Conservation (phyloP, 2,797 vertebrate genomes). For the Etheostoma nigrum region DNA sequence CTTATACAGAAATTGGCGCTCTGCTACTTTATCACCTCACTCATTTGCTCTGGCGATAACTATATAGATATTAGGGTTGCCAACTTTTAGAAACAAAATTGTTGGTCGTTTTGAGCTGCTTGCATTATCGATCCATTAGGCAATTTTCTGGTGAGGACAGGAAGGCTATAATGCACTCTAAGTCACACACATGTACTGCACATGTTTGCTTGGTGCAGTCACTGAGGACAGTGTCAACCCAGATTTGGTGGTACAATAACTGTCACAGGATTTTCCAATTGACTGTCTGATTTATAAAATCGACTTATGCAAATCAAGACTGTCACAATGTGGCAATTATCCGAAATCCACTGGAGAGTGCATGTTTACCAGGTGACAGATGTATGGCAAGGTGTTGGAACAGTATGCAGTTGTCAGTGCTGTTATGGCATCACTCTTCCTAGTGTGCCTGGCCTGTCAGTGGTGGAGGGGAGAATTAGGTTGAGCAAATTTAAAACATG, state of each 20-base stretch:
- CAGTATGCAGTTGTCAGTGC: conserved; percentile 26
- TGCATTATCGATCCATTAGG: too few relatives aligned
- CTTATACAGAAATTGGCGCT: too few relatives aligned
- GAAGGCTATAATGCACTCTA: not conserved
- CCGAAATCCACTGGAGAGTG: conserved; percentile 50
- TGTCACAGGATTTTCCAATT: conserved; percentile 49
- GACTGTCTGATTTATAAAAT: conserved; percentile 59
- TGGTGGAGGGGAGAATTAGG: conserved; percentile 12
- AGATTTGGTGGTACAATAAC: conserved; percentile 36
- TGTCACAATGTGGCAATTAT: conserved; percentile 62
- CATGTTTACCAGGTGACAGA: conserved; percentile 61
- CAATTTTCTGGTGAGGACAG: too few relatives aligned
- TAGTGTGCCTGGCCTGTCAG: conserved; percentile 17
- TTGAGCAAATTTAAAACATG: conserved; percentile 12
- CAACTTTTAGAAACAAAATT: too few relatives aligned
- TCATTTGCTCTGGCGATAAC: too few relatives aligned
- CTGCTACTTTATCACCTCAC: too few relatives aligned
- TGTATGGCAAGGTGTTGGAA: conserved; percentile 57
- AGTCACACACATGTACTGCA: conserved; percentile 5
- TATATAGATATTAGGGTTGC: too few relatives aligned
- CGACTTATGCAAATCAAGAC: conserved; percentile 58
- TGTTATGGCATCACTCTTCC: conserved; percentile 1
- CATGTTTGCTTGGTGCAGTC: conserved; percentile 27
- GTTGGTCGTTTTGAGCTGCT: too few relatives aligned
- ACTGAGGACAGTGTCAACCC: conserved; percentile 18